Evolutionary conservation across 92 coral and sea anemone genomes (phyloP).

Genomic region (Epizoanthus scotinus): DNA sequence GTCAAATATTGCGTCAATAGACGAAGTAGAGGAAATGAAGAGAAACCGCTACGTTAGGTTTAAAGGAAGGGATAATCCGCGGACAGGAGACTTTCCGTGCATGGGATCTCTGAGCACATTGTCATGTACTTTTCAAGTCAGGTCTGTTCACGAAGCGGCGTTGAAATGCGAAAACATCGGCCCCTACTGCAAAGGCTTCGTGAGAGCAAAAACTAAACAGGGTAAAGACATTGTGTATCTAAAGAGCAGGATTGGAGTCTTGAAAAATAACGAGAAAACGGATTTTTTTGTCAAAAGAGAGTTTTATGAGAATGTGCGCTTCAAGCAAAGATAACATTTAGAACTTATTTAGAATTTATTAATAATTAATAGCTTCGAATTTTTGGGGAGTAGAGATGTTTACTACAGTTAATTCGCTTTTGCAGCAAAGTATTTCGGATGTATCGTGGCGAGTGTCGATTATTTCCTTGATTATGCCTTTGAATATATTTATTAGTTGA

Average conservation of each 20-base stretch:
- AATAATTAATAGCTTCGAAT: too few species aligned
- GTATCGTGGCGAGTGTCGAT: too few species aligned
- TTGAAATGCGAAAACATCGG: slow-evolving; percentile 23
- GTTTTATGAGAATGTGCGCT: slow-evolving; percentile 30
- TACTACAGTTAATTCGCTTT: too few species aligned
- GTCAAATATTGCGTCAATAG: background rate
- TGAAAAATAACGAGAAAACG: slow-evolving; percentile 18
- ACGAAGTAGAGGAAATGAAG: background rate
- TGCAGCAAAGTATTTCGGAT: too few species aligned
- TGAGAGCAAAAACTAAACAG: background rate
- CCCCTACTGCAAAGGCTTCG: slow-evolving; percentile 35
- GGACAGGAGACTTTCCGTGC: slow-evolving; percentile 21
- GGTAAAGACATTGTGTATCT: background rate
- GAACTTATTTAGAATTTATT: background rate
- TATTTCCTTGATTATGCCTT: too few species aligned
- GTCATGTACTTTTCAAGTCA: slow-evolving; percentile 11
- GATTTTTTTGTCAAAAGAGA: slow-evolving; percentile 28
- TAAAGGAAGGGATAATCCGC: slow-evolving; percentile 18
- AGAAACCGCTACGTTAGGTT: slow-evolving; percentile 18
- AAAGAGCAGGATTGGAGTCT: slow-evolving; percentile 22
- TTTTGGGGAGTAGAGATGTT: too few species aligned
- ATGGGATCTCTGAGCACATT: slow-evolving; percentile 12
- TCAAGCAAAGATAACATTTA: slow-evolving; percentile 7
- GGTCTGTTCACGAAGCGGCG: slow-evolving; percentile 6
- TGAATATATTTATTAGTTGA: too few species aligned